Percentiles rank a stretch among this genome's conserved stretches.
Conservation (phyloP, 2,797 vertebrate species). For the Meda fulgida region DNA sequence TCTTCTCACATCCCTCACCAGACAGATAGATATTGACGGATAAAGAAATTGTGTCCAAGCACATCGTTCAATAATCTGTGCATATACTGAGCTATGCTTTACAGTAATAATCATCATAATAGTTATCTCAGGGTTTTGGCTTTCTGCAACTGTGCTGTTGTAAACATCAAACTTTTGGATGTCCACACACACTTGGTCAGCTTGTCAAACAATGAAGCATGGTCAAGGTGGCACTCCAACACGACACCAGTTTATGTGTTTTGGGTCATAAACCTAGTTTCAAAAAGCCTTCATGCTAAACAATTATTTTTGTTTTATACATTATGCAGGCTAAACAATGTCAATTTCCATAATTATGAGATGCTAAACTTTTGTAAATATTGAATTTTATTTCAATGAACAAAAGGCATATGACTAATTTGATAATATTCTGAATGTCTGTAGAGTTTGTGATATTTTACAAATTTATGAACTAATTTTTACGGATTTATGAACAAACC, state of each 20-base stretch:
- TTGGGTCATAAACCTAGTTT: neutral
- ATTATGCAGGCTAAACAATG: neutral
- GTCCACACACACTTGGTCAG: neutral
- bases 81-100: constrained; percentile 4
- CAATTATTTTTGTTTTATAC: neutral
- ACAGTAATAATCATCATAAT: neutral
- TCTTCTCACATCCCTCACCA: neutral
- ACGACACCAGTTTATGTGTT: no score
- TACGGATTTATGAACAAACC: no score
- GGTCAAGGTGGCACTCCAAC: no score
- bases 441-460: no score
- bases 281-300: neutral
- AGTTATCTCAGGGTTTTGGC: neutral
- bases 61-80: neutral
- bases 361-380: neutral
- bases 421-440: neutral
- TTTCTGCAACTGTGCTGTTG: neutral
- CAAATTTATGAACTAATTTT: no score
- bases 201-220: no score
- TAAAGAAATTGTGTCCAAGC: neutral
- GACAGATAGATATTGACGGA: neutral
- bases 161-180: neutral
- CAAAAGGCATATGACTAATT: neutral
- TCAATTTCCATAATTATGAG: neutral
- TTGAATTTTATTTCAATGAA: neutral